These are phyloP conservation scores for Lysandra bellargus DNA, from an alignment of 2,888 invertebrate species.

Conservation along the genomic window DNA sequence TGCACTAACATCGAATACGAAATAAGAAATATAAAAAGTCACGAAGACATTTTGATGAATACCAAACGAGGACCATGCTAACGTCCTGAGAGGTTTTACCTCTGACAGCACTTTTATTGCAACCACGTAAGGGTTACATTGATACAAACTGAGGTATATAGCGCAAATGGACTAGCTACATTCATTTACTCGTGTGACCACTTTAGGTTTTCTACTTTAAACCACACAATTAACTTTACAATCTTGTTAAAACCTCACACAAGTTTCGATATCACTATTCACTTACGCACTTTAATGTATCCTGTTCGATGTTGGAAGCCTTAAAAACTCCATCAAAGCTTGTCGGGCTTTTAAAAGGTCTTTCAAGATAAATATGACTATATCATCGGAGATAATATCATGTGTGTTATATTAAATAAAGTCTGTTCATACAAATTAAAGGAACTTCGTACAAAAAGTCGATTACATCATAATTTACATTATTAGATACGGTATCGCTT, in stretches of 20 bases:
- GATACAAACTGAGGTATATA: neutral
- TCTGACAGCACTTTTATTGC: neutral
- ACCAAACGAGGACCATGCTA: conserved; percentile 46
- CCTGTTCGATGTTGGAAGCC: neutral
- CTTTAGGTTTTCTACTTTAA: neutral
- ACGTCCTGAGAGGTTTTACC: neutral
- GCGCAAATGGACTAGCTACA: neutral
- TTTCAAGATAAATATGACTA: neutral
- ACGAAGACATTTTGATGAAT: conserved; percentile 53
- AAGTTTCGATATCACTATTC: neutral
- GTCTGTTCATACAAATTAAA: neutral
- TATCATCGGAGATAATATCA: neutral
- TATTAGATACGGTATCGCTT: conserved; percentile 18
- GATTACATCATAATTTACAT: conserved; percentile 21
- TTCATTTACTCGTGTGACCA: neutral
- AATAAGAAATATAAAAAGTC: conserved; percentile 54
- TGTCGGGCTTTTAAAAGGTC: neutral
- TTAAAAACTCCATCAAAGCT: neutral
- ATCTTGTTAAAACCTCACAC: neutral
- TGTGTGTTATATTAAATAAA: neutral
- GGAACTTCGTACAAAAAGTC: neutral
- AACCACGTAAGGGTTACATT: neutral
- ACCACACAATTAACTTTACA: conserved; percentile 19
- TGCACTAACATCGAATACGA: conserved; percentile 49
- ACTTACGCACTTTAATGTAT: conserved; percentile 2